Conservation (phyloP, 1,140 invertebrate genomes). For the Tribolium madens region DNA sequence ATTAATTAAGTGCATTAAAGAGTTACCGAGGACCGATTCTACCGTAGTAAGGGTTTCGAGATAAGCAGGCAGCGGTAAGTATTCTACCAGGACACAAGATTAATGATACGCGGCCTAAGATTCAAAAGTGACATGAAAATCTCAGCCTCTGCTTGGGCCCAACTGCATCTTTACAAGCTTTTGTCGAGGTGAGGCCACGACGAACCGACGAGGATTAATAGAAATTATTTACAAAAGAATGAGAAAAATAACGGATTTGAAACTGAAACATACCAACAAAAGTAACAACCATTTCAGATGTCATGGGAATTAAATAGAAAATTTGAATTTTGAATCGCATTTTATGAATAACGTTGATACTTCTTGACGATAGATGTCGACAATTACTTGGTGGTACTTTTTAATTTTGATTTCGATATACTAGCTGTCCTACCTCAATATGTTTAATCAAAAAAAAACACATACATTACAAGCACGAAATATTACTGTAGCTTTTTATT, state of each 20-base stretch:
- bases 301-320: too few species aligned
- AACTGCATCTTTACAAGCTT: conserved; percentile 58
- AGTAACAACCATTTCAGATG: too few species aligned
- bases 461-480: too few species aligned
- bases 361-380: too few species aligned
- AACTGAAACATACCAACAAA: conserved; percentile 24
- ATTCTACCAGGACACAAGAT: conserved; percentile 58
- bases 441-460: too few species aligned
- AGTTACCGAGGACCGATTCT: conserved; percentile 48
- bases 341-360: too few species aligned
- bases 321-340: too few species aligned
- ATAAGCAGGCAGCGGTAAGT: conserved; percentile 53
- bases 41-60: conserved; percentile 51
- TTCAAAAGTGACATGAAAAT: conserved; percentile 64
- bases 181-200: conserved; percentile 47
- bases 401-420: too few species aligned
- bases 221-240: conserved; percentile 19
- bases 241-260: conserved; percentile 39
- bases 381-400: too few species aligned
- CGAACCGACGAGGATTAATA: conserved; percentile 38
- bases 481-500: too few species aligned
- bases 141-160: conserved; percentile 57
- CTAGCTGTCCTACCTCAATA: too few species aligned
- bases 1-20: conserved; percentile 57
- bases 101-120: conserved; percentile 61